Base-by-base conservation (phyloP, 2,113 vertebrate species). In the Nothoprocta pentlandii region DNA sequence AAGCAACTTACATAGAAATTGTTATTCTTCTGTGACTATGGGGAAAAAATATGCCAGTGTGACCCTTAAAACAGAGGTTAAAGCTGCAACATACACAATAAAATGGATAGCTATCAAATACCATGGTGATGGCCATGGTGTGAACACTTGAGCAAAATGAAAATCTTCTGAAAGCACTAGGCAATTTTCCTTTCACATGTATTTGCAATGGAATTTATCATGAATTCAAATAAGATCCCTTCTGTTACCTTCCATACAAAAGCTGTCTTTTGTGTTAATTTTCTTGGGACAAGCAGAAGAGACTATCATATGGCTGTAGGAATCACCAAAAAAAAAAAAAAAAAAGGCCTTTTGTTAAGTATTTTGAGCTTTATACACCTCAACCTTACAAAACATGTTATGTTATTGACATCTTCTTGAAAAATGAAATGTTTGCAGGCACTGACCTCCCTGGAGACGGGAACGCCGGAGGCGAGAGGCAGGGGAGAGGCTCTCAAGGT, bases 121-220 rank as follows among this genome's bases (percentile, higher is more conserved):
- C 71, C 91, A 71, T 80, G 75, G 90, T 4, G 8, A 82, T 94
- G 67, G 89, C 91, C 21, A n/a, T 44, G 59, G 89, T 74, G 70
- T 42, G 81, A 96, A 94, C 92, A 85, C 85, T 94, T 70, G 85
- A 87, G 49, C 58, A 78, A 93, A 87, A 95, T 93, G 63, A 94
- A 94, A 96, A 93, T 90, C 86, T 90, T 87, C 74, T 93, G 92
- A 97, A 95, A 95, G 96, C 93, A 94, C 92, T 94, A 19, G 1
- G 69, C 77, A 93, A 95, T 96, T 94, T 97, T 92, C 85, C 83
- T 93, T 93, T 67, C 13, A 4, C 36, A 34, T 56, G 47, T 73
- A 84, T 79, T 89, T 95, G 49, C 59, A 81, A 89, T 41, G 75
- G 88, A 87, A 96, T 95, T 95, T 76, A 93, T 95, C 93, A 93